A percentile compares a stretch with the other conserved stretches of the same genome.
These are phyloP conservation scores for Eilema griseolum DNA, from an alignment of 2,888 invertebrate species.

Conservation along the genomic window DNA sequence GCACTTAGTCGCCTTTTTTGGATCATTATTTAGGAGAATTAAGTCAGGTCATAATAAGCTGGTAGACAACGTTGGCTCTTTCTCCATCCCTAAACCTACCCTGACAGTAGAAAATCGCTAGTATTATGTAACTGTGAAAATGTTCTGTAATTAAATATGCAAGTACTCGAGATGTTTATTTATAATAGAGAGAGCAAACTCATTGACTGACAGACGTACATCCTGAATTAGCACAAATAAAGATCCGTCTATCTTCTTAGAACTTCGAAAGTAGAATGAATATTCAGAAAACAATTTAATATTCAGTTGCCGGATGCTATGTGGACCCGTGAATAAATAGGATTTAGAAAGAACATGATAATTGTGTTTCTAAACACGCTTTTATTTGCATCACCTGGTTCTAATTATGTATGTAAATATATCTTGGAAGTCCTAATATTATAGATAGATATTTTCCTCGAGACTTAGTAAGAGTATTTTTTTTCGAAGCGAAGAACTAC, in stretches of 20 bases:
- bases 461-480: too few species aligned
- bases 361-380: neutral
- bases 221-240: constrained; percentile 11
- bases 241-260: constrained; percentile 12
- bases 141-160: neutral
- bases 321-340: neutral
- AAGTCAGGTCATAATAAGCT: too few species aligned
- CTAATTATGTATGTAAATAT: neutral
- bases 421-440: constrained; percentile 1
- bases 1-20: too few species aligned
- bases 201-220: constrained; percentile 20
- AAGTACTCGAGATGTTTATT: constrained; percentile 7
- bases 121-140: neutral
- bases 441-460: neutral
- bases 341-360: neutral
- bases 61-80: too few species aligned
- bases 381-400: neutral
- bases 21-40: too few species aligned
- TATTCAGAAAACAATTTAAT: constrained; percentile 15
- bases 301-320: constrained; percentile 12
- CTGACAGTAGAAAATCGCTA: too few species aligned
- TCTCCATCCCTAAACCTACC: too few species aligned
- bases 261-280: constrained; percentile 4
- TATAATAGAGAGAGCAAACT: constrained; percentile 10
- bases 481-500: too few species aligned